A percentile compares a stretch with the other conserved stretches of the same genome.
Evolutionary conservation across 2,113 vertebrate genomes (phyloP).

Genomic region (Nymphicus hollandicus): DNA sequence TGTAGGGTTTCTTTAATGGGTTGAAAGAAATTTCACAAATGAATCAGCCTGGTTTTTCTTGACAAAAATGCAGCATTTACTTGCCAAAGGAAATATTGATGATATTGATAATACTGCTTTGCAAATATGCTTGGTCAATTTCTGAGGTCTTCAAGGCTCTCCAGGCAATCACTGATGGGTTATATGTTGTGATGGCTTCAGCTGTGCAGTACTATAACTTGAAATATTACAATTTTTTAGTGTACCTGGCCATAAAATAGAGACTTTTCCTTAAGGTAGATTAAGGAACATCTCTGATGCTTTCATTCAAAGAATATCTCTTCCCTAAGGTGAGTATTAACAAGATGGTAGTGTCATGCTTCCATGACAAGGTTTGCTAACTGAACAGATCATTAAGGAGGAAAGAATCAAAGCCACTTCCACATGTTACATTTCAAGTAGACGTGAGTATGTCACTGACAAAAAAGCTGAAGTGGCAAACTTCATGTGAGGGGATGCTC

Average conservation of each 20-base stretch:
- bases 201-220: not conserved
- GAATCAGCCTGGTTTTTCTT: not conserved
- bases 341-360: not conserved
- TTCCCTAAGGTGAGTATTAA: not conserved
- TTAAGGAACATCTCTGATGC: not conserved
- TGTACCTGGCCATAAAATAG: not conserved
- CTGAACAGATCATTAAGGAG: slow-evolving; percentile 39
- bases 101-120: not conserved
- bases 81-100: not conserved
- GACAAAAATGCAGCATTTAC: not conserved
- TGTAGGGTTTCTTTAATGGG: not conserved
- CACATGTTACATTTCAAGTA: not conserved
- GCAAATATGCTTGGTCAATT: not conserved
- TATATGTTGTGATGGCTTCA: not conserved
- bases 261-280: not conserved
- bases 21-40: not conserved
- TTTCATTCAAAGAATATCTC: not conserved
- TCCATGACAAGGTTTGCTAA: not conserved
- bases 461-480: not conserved
- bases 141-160: not conserved
- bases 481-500: not conserved
- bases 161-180: not conserved
- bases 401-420: slow-evolving; percentile 23
- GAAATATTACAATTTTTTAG: not conserved
- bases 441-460: not conserved